Evolutionary conservation across 2,888 invertebrate genomes (phyloP), one percentile per base, ranked within the genome.

Genomic region (Amphimallon solstitiale): DNA sequence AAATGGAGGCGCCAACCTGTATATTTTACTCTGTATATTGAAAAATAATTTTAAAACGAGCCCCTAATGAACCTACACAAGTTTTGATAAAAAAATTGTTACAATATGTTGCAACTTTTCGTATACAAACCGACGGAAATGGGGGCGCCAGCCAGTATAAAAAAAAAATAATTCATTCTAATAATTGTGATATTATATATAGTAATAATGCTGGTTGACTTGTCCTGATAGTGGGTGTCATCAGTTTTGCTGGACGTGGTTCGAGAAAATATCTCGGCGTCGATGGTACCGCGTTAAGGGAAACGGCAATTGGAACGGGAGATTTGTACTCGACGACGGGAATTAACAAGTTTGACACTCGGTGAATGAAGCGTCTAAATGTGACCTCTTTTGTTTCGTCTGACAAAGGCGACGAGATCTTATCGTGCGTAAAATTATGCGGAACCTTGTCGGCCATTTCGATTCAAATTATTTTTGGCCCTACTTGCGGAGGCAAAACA

Each of bases 391-490:
- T 61, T 49, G 46, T 61, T 63, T 40, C 62, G 43, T 14, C 23
- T 34, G 38, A 48, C 37, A 62, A 62, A 35, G 62, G 23, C 43
- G 40, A n/a, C 56, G 43, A 38, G 51, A 63, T 63, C 51, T 51
- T 63, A 63, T 63, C 51, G 38, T 37, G 38, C 62, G 51, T 51
- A 63, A 63, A 51, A 51, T 51, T 63, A 49, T 51, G 14, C 62
- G 51, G 48, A 43, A 40, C 62, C 40, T 63, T 61, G 61, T 46
- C 37, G 51, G 29, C 40, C 35, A 51, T 49, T 63, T 63, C 29
- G 51, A 63, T 40, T 51, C 40, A 51, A 63, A 63, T 63, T 63
- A 51, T 63, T 63, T 63, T 63, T 63, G 51, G 14, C 34, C 38
- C 23, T 49, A 23, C 40, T 29, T 29, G 29, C 29, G 23, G 62